Percentiles rank a stretch among this genome's conserved stretches.
Conservation (phyloP, 2,113 vertebrate species). For the Tetrax tetrax region DNA sequence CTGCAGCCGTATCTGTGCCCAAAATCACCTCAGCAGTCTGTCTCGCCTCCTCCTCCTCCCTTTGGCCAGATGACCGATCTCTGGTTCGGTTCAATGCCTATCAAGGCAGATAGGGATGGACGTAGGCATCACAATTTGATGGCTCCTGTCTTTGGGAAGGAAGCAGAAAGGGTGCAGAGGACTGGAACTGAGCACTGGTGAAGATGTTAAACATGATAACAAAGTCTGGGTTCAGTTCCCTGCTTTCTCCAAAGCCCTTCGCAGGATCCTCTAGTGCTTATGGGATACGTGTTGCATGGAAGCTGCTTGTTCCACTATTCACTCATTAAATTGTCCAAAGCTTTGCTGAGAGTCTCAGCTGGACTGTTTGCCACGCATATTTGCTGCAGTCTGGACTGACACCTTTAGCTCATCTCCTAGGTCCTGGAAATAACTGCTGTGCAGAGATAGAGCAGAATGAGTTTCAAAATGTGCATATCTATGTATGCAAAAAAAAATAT, state of each 20-base stretch:
- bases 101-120: background rate
- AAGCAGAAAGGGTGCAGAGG: background rate
- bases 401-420: background rate
- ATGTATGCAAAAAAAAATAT: background rate
- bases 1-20: background rate
- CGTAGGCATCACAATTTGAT: background rate
- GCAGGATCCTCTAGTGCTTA: background rate
- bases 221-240: background rate
- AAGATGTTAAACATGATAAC: accelerated
- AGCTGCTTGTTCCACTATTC: background rate
- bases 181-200: accelerated
- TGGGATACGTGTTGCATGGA: background rate
- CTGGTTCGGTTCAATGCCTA: background rate
- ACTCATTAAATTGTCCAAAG: accelerated
- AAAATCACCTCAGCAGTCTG: background rate
- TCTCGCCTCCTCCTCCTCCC: background rate
- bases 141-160: background rate
- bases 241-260: background rate
- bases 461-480: background rate
- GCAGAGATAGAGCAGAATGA: background rate
- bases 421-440: background rate
- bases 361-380: accelerated
- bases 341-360: background rate
- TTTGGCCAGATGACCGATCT: background rate
- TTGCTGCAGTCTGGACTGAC: background rate